Conservation (phyloP, 92 coral and sea anemone species). For the Epizoanthus illoricatus region DNA sequence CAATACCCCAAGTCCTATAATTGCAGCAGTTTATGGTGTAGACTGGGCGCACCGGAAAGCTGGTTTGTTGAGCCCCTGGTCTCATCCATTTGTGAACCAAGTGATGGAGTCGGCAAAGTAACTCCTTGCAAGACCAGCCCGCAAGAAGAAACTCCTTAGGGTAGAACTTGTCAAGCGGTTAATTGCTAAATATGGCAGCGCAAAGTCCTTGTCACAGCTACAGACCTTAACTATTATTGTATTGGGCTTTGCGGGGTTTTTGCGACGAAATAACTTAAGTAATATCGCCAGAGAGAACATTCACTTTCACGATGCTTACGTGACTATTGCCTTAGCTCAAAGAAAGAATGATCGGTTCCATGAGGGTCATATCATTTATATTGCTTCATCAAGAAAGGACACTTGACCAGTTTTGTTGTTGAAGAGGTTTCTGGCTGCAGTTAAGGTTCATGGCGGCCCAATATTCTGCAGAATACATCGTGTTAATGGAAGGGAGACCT, state of each 20-base stretch:
- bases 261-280: not conserved
- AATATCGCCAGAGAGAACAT: slow-evolving; percentile 1
- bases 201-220: not conserved
- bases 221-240: not conserved
- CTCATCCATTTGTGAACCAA: no score
- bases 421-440: slow-evolving; percentile 17
- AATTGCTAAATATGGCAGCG: not conserved
- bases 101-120: no score
- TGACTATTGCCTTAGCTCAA: not conserved
- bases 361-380: not conserved
- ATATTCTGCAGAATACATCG: slow-evolving; percentile 15
- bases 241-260: slow-evolving; percentile 3
- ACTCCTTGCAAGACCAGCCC: no score
- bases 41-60: no score
- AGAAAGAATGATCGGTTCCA: slow-evolving; percentile 3
- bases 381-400: slow-evolving; percentile 5
- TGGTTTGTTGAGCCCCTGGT: no score
- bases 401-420: slow-evolving; percentile 30
- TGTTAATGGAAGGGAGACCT: slow-evolving; percentile 9
- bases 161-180: no score
- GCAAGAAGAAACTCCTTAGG: no score
- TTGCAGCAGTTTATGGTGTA: no score
- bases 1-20: no score
- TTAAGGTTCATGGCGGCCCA: not conserved
- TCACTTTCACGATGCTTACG: not conserved